A percentile compares a stretch with the other conserved stretches of the same genome.
Conservation (phyloP, 2,888 invertebrate species). For the Ophion costatus region DNA sequence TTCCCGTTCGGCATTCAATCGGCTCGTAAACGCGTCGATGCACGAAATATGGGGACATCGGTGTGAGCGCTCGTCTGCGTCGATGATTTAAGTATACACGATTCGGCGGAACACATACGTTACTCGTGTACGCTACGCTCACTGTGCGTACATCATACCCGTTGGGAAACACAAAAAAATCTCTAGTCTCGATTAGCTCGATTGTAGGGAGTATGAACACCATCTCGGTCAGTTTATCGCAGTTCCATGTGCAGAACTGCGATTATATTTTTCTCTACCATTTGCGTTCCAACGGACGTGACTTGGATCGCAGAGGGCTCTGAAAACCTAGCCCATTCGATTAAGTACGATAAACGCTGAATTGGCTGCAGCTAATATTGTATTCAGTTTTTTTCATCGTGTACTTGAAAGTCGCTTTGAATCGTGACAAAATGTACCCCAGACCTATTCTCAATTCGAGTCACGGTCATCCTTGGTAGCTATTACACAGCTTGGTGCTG, state of each 20-base stretch:
- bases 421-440: not conserved
- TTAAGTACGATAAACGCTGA: not conserved
- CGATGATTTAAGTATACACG: slow-evolving; percentile 42
- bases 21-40: slow-evolving; percentile 68
- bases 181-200: slow-evolving; percentile 6
- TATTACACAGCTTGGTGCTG: not conserved
- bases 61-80: slow-evolving; percentile 6
- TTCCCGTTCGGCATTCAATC: slow-evolving; percentile 66
- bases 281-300: not conserved
- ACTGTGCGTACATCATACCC: not conserved
- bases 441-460: not conserved
- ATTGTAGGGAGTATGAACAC: not conserved
- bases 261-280: not conserved
- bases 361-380: not conserved
- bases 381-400: not conserved
- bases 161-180: not conserved
- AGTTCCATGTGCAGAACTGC: not conserved
- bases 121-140: not conserved
- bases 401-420: not conserved
- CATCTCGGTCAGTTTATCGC: not conserved
- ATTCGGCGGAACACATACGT: slow-evolving; percentile 14
- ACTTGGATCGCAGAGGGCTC: not conserved
- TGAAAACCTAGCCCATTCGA: not conserved
- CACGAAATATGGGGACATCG: slow-evolving; percentile 70
- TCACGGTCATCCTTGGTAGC: not conserved